Evolutionary conservation across 2,113 vertebrate genomes (phyloP).

Genomic region (Ameiurus melas): DNA sequence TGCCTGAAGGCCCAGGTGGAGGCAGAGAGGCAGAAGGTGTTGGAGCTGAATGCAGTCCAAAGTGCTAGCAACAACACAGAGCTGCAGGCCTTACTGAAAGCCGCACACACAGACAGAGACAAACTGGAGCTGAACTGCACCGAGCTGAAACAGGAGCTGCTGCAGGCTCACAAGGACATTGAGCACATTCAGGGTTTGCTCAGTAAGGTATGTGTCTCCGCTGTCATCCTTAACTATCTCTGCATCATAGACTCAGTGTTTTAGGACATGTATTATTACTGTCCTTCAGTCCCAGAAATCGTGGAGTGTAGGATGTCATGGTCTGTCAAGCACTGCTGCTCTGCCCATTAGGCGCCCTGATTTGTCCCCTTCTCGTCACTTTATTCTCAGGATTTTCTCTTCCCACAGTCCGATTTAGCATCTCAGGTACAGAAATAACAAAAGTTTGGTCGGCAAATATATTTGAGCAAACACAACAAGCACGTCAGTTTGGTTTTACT

Average conservation of each 20-base stretch:
- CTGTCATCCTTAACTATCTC: background rate
- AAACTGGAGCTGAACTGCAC: conserved; percentile 78
- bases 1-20: conserved; percentile 83
- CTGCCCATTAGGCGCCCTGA: background rate
- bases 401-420: background rate
- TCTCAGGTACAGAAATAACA: background rate
- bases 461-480: background rate
- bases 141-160: conserved; percentile 82
- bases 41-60: conserved; percentile 75
- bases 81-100: conserved; percentile 81
- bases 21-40: conserved; percentile 80
- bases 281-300: background rate
- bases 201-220: conserved; percentile 77
- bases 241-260: background rate
- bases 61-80: conserved; percentile 73
- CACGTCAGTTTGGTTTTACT: background rate
- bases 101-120: conserved; percentile 81
- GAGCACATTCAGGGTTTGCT: conserved; percentile 76
- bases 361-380: background rate
- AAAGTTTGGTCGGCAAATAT: background rate
- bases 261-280: background rate
- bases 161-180: conserved; percentile 78
- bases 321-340: background rate
- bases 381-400: background rate
- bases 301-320: background rate